Base-by-base conservation (phyloP, 2,113 vertebrate genomes). In the Cinclus mexicanus region DNA sequence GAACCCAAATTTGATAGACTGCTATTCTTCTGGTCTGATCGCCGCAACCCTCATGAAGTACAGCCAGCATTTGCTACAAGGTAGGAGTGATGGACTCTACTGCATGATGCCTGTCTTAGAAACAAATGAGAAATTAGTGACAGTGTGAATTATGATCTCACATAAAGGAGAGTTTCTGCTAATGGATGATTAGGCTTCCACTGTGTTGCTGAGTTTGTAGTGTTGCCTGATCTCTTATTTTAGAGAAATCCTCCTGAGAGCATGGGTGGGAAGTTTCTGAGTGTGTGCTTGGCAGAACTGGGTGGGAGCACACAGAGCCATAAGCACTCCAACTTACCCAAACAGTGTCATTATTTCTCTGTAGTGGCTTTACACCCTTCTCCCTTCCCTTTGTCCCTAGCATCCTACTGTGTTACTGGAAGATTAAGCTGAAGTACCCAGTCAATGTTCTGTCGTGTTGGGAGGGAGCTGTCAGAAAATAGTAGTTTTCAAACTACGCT, bases 11-110 rank as follows among this genome's bases (percentile, higher is more conserved):
- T 99, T 64, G 99, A 99, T 98, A 98, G 99, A 96, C 97, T 99
- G 97, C 98, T 99, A 90, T 98, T 99, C 89, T 99, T 99, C 98
- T 99, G 99, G 99, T 99, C 99, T 31, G 99, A 99, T 97, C 98
- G 99, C 76, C 98, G 99, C 83, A 99, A 99, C 97, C 99, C 99
- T 95, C 99, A 99, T 88, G 99, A 99, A 98, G 99, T 99, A 92
- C 99, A 99, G 95, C 99, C 99, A 79, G 99, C 99, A 86, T 99
- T 98, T 89, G 97, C 98, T 96, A 99, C 99, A 97, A 99, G 99
- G 99, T 99, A 97, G 89, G 97, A 69, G 39, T 79, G 26, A 79
- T 26, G 31, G 47, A 31, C 44, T 81, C 15, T 59, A 5, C 28
- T 93, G 61, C 37, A 23, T 15, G 21, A 20, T 79, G 49, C 57